These are phyloP conservation scores for Eudasyphora cyanicolor DNA, from an alignment of 2,888 invertebrate species.

Conservation along the genomic window DNA sequence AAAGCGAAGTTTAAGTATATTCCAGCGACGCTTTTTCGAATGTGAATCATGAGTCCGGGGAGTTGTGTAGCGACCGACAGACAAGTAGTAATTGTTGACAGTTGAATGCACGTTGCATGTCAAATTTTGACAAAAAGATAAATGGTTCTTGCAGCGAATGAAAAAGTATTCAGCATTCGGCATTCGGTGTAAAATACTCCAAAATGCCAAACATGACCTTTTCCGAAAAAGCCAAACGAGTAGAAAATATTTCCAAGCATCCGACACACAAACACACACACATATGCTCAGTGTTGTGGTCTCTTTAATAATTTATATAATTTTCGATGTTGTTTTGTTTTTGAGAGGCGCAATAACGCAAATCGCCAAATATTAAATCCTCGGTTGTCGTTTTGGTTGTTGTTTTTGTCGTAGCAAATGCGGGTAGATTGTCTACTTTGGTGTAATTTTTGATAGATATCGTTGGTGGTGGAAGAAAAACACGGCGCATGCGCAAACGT, in stretches of 20 bases:
- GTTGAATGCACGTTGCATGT: constrained; percentile 78
- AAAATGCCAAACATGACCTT: constrained; percentile 56
- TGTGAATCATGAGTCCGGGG: constrained; percentile 23
- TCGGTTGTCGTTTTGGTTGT: no score
- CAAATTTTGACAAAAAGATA: constrained; percentile 70
- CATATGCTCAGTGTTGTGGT: neutral
- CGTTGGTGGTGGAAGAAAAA: constrained; percentile 39
- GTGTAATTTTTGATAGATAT: constrained; percentile 54
- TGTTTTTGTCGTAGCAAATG: neutral
- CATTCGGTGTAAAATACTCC: constrained; percentile 43
- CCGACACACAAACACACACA: neutral
- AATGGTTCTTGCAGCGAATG: constrained; percentile 60
- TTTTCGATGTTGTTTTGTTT: constrained; percentile 24
- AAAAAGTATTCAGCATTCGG: no score
- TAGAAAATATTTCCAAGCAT: constrained; percentile 35
- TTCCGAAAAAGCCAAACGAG: constrained; percentile 33
- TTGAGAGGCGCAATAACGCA: neutral
- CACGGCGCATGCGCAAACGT: constrained; percentile 58
- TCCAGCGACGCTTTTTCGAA: constrained; percentile 1
- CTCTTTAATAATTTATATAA: constrained; percentile 37
- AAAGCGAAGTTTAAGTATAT: neutral
- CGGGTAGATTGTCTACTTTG: constrained; percentile 20
- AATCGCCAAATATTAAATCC: constrained; percentile 33
- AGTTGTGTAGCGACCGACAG: constrained; percentile 39
- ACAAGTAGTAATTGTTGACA: constrained; percentile 77